Percentiles rank a stretch among this genome's conserved stretches.
Conservation (phyloP, 2,888 invertebrate species). For the Schizotus pectinicornis region DNA sequence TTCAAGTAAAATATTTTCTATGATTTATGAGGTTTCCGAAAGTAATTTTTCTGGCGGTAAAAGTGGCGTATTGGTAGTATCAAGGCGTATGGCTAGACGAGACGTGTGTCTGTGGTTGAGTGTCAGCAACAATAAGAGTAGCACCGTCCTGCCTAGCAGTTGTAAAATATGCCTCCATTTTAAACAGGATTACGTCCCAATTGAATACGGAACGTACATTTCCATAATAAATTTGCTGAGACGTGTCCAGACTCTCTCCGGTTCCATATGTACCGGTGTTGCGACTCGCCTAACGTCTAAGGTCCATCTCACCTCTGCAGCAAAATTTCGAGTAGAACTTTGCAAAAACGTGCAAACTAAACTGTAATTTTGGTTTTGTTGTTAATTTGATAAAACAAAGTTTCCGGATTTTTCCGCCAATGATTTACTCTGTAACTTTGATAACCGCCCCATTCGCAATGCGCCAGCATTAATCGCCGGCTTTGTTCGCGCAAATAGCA, state of each 20-base stretch:
- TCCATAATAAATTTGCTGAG: constrained; percentile 57
- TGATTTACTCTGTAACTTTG: constrained; percentile 11
- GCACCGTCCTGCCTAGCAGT: constrained; percentile 34
- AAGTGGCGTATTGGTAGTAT: constrained; percentile 1
- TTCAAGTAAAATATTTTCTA: no score
- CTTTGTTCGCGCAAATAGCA: constrained; percentile 25
- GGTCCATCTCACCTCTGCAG: no score
- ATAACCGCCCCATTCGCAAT: constrained; percentile 14
- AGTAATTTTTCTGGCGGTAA: neutral
- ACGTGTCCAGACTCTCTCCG: constrained; percentile 52
- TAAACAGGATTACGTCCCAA: constrained; percentile 58
- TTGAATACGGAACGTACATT: constrained; percentile 58
- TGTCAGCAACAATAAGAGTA: constrained; percentile 12
- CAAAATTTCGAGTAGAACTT: no score
- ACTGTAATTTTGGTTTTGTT: no score
- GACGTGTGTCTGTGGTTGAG: neutral
- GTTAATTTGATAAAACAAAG: neutral
- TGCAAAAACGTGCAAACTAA: no score
- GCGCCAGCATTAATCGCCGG: constrained; percentile 22
- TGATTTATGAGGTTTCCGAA: no score
- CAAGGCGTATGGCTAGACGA: neutral
- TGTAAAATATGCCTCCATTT: constrained; percentile 57
- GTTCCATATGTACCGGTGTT: constrained; percentile 16
- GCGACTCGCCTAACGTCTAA: constrained; percentile 18
- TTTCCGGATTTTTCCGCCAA: neutral